Conservation (phyloP, 2,888 invertebrate species). For the Sycophila texana region DNA sequence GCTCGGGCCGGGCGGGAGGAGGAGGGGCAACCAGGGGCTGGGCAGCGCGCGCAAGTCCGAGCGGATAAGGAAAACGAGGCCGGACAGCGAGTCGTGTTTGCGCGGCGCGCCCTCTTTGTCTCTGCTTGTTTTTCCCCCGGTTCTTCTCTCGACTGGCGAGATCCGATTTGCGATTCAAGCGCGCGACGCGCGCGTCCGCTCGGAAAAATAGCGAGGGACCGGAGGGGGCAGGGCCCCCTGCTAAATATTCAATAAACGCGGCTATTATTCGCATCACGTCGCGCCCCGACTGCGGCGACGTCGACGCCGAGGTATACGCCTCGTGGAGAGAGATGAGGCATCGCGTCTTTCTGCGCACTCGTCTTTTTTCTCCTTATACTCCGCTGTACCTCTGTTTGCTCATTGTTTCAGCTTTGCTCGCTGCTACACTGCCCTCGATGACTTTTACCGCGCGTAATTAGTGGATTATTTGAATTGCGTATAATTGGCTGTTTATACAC, state of each 20-base stretch:
- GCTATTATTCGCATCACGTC: constrained; percentile 73
- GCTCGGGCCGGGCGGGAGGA: not conserved
- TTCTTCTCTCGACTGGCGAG: constrained; percentile 55
- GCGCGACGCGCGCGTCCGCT: constrained; percentile 61
- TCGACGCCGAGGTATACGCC: constrained; percentile 17
- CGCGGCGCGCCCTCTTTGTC: constrained; percentile 12
- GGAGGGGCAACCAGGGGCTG: not conserved
- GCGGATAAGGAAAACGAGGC: constrained; percentile 30
- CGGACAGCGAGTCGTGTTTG: not conserved
- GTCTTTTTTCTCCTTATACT: constrained; percentile 2
- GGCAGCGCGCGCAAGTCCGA: not conserved
- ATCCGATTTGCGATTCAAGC: constrained; percentile 69
- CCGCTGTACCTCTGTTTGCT: not conserved
- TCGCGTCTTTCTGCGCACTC: not conserved
- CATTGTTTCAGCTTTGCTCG: not conserved
- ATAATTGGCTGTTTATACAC: not conserved
- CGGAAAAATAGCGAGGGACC: constrained; percentile 58
- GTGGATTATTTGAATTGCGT: not conserved
- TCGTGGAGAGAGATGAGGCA: not conserved
- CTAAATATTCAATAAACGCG: constrained; percentile 75
- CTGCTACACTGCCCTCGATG: not conserved
- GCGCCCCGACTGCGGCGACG: constrained; percentile 31
- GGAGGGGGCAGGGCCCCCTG: constrained; percentile 61
- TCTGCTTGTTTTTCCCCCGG: constrained; percentile 47
- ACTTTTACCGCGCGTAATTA: not conserved